Percentiles rank a stretch among this genome's conserved stretches.
These are phyloP conservation scores for Manis crassicaudata DNA, from an alignment of 2,797 vertebrate species.

Conservation along the genomic window DNA sequence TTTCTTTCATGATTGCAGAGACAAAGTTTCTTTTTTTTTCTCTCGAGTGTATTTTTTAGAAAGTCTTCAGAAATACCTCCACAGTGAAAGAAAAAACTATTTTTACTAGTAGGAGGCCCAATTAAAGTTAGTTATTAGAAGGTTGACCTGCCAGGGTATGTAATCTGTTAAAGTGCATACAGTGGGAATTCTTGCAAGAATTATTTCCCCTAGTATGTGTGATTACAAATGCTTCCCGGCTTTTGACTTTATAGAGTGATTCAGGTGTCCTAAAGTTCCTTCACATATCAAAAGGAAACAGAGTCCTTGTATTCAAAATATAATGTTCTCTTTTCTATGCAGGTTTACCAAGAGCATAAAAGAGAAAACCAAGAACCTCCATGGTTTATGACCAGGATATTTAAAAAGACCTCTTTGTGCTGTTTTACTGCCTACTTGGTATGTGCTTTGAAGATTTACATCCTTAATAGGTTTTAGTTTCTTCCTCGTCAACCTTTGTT, in stretches of 20 bases:
- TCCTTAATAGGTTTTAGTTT: background rate
- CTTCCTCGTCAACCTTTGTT: background rate
- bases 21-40: background rate
- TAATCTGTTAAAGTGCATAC: background rate
- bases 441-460: background rate
- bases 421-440: background rate
- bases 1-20: slow-evolving; percentile 19
- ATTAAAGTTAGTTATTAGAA: slow-evolving; percentile 4
- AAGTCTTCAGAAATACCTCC: background rate
- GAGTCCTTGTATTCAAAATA: background rate
- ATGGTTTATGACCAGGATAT: background rate
- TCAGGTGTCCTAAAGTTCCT: background rate
- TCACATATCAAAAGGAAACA: background rate
- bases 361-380: background rate
- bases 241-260: background rate
- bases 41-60: background rate
- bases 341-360: background rate
- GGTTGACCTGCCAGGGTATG: background rate
- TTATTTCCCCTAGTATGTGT: background rate
- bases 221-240: background rate
- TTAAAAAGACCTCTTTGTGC: background rate
- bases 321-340: background rate
- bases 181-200: background rate
- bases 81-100: background rate
- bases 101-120: background rate